These are phyloP conservation scores for Enteromius trimaculatus DNA, from an alignment of 2,797 vertebrate genomes.

Conservation along the genomic window DNA sequence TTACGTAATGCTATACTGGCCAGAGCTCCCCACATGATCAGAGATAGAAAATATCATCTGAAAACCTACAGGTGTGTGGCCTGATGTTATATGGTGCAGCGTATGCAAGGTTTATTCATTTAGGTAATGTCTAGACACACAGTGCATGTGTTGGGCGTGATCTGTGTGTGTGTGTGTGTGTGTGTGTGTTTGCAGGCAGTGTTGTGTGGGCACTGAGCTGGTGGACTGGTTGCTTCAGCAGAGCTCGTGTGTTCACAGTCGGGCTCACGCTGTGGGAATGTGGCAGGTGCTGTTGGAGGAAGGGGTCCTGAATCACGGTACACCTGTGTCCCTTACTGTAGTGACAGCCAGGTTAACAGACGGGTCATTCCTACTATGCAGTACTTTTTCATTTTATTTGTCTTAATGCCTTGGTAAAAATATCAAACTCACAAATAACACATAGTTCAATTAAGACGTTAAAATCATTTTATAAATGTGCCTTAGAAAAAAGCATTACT, in stretches of 20 bases:
- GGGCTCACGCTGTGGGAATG: conserved; percentile 95
- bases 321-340: background rate
- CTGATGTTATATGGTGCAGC: background rate
- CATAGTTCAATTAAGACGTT: no score
- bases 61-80: conserved; percentile 92
- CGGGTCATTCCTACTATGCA: background rate
- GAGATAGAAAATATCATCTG: conserved; percentile 97
- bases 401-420: background rate
- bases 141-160: background rate
- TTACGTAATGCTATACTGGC: conserved; percentile 92
- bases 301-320: conserved; percentile 94
- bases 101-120: background rate
- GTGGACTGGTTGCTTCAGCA: conserved; percentile 98
- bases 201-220: conserved; percentile 96
- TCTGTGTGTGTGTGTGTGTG: conserved; percentile 15
- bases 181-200: conserved; percentile 81
- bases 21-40: conserved; percentile 97
- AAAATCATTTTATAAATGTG: no score
- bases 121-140: background rate
- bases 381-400: background rate
- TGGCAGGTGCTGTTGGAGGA: conserved; percentile 96
- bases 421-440: background rate
- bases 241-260: conserved; percentile 92
- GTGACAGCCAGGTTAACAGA: background rate
- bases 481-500: no score